Percentiles rank a stretch among this genome's conserved stretches.
These are phyloP conservation scores for Halcyon leucocephala DNA, from an alignment of 2,797 vertebrate genomes.

Conservation along the genomic window DNA sequence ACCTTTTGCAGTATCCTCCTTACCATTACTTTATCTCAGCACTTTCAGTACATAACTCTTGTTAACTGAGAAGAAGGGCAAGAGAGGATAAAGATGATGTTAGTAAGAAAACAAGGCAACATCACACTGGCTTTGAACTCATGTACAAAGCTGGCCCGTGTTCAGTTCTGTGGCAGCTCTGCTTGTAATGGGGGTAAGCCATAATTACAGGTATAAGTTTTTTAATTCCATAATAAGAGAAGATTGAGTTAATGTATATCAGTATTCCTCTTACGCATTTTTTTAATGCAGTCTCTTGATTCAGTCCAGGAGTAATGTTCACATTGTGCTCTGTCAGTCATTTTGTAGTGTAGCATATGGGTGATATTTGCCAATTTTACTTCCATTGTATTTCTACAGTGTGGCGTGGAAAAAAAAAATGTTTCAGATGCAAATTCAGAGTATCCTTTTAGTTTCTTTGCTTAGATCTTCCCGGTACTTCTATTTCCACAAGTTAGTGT, in stretches of 20 bases:
- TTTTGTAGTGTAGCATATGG: neutral
- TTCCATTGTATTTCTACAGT: neutral
- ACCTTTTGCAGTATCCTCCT: constrained; percentile 75
- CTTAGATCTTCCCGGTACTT: neutral
- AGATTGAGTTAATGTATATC: constrained; percentile 50
- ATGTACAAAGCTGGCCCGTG: constrained; percentile 24
- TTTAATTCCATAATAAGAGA: constrained; percentile 64
- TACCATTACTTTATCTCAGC: constrained; percentile 82
- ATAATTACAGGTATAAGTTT: constrained; percentile 59
- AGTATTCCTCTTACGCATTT: neutral
- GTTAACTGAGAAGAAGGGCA: constrained; percentile 74
- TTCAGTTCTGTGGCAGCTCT: constrained; percentile 61
- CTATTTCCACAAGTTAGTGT: neutral
- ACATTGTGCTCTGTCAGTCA: constrained; percentile 6
- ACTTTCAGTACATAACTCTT: constrained; percentile 74
- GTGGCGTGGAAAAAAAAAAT: neutral
- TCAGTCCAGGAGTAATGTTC: neutral
- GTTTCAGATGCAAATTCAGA: neutral
- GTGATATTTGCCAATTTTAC: neutral
- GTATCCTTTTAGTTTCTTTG: neutral
- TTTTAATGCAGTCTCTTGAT: neutral
- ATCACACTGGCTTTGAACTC: constrained; percentile 50
- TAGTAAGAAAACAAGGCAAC: constrained; percentile 65
- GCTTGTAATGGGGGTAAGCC: constrained; percentile 54
- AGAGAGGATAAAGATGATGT: constrained; percentile 78